Base-by-base conservation (phyloP, 2,113 vertebrate species). In the Ophthalmolycus amberensis region DNA sequence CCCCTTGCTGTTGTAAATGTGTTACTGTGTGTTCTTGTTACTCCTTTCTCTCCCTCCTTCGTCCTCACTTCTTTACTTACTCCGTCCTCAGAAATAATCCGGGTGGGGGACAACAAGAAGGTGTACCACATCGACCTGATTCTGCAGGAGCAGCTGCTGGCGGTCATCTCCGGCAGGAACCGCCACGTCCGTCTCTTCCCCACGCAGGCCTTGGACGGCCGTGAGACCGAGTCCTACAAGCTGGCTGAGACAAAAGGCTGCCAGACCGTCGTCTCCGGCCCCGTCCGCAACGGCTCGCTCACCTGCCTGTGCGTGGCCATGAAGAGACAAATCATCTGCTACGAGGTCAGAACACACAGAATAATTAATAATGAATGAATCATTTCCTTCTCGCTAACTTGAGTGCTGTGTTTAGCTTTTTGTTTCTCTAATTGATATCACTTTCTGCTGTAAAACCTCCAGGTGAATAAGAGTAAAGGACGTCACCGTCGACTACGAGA, bases 81-180 rank as follows among this genome's bases (percentile, higher is more conserved):
- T 37, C 14, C 6, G 0, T 62, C 77, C 72, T 29, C 89, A 99
- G 98, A 99, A 93, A 99, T 99, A 71, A 96, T 99, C 85, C 96
- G 98, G 54, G 97, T 99, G 83, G 97, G 97, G 62, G 98, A 99
- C 91, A 98, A 97, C 83, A 99, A 99, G 94, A 99, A 99, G 94
- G 96, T 99, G 70, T 96, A 99, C 94, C 97, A 99, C 87, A 96
- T 99, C 20, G 97, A 99, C 90, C 95, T 98, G 62, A 97, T 99
- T 75, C 95, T 94, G 2, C 95, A 94, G 5, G 98, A 99, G 82
- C 98, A 99, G 91, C 96, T 99, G 68, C 95, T 99, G 50, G 98
- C 98, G 0, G 98, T 99, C 67, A 97, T 99, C 94, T 99, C 98
- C 0, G 98, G 98, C 84, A 94, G 98, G 85, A 99, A 99, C 94